Conservation (phyloP, 2,888 invertebrate species). For the Drosophila neutralis region DNA sequence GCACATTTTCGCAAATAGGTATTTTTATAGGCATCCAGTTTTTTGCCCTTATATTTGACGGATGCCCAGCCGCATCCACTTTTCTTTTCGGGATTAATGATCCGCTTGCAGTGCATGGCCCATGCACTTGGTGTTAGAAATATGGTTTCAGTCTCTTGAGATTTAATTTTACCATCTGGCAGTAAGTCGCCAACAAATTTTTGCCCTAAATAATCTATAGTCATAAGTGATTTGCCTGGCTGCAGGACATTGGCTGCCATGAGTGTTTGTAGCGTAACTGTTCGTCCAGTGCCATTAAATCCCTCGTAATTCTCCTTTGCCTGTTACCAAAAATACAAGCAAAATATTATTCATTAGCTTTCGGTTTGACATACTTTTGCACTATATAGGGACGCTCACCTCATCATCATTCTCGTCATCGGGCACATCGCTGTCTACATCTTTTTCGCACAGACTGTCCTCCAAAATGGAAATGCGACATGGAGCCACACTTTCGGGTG, state of each 20-base stretch:
- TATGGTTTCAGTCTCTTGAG: slow-evolving; percentile 94
- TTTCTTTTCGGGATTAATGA: slow-evolving; percentile 95
- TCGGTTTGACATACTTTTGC: not conserved
- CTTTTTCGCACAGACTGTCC: slow-evolving; percentile 84
- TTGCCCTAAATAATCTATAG: slow-evolving; percentile 96
- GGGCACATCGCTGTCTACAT: slow-evolving; percentile 86
- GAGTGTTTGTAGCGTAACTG: slow-evolving; percentile 94
- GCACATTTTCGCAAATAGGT: slow-evolving; percentile 91
- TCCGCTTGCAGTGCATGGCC: slow-evolving; percentile 96
- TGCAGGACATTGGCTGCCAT: slow-evolving; percentile 93
- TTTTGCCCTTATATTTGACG: slow-evolving; percentile 94
- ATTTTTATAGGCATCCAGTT: slow-evolving; percentile 94
- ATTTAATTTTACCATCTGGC: slow-evolving; percentile 94
- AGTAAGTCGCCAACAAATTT: slow-evolving; percentile 94
- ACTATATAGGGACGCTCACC: slow-evolving; percentile 57
- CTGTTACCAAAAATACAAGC: slow-evolving; percentile 33
- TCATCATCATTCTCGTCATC: slow-evolving; percentile 87
- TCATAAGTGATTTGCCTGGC: slow-evolving; percentile 93
- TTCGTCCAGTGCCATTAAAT: slow-evolving; percentile 86
- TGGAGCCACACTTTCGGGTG: slow-evolving; percentile 41
- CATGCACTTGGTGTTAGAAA: slow-evolving; percentile 96
- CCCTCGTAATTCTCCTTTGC: slow-evolving; percentile 84
- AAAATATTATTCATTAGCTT: not conserved
- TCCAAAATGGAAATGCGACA: slow-evolving; percentile 53
- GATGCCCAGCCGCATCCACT: slow-evolving; percentile 98